Base-by-base conservation (phyloP, 2,113 vertebrate species). In the Rhea pennata region DNA sequence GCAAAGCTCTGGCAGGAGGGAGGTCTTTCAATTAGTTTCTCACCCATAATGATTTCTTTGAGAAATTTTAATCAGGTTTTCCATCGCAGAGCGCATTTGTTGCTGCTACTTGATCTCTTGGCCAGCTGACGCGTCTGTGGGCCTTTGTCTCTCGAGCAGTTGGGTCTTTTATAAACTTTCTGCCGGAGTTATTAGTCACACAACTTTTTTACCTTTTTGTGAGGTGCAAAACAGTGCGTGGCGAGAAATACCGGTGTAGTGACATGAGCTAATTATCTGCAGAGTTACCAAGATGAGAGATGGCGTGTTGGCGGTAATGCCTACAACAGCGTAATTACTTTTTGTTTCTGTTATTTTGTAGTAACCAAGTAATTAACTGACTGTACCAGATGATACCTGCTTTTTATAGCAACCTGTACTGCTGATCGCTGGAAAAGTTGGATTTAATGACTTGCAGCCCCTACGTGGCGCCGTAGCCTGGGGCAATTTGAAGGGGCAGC, bases 41-140 rank as follows among this genome's bases (percentile, higher is more conserved):
- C 69, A 84, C 94, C 92, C 95, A 87, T 97, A 96, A 97, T 95
- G 93, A 96, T 97, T 97, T 95, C 95, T 97, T 97, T 97, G 97
- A 96, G 94, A 95, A 96, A 97, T 97, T 97, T 95, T 97, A 97
- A 97, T 97, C 96, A 97, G 92, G 81, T 94, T 97, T 97, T 96
- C 88, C 53, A 97, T 97, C 93, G 85, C 59, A 88, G 90, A 94
- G 65, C 77, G 61, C 82, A 88, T 97, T 96, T 95, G 86, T 95
- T 95, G 76, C 86, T 93, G 87, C 62, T 89, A 95, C 95, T 96
- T 95, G 90, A 97, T 97, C 95, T 96, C 83, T 92, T 81, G 94
- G 81, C 84, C 92, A 94, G 92, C 88, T 81, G 91, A 93, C 90
- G 71, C 72, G 87, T 92, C 87, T 90, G 80, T 67, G 78, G 73